Evolutionary conservation across 2,113 vertebrate species (phyloP), one percentile per base, ranked within the genome.

Genomic region (Malaclemys terrapin): DNA sequence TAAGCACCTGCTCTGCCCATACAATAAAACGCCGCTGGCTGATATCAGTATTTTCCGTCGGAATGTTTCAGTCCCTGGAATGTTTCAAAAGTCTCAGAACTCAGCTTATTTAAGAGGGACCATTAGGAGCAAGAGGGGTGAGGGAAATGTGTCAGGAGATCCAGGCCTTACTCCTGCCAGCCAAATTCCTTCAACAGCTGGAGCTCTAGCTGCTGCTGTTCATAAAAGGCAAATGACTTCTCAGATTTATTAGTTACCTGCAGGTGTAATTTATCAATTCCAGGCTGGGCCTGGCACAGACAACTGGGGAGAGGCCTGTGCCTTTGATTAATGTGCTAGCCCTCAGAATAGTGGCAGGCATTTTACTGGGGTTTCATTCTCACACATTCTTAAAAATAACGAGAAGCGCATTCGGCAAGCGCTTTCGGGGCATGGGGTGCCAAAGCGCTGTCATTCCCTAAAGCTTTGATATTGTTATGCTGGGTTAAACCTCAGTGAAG

Each of bases 201-300:
- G 38, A 93, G 91, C 88, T 79, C 90, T 88, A 6, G 29, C 87
- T 0, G 8, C 81, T 97, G 89, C 85, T 96, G 84, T 96, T 97
- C 97, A 96, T 97, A 96, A 98, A 97, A 96, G 95, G 91, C 93
- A 96, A 97, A 97, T 89, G 91, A 97, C 94, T 97, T 69, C 89
- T 89, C 93, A 96, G 97, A 97, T 98, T 97, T 98, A 97, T 97
- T 97, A 94, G 97, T 96, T 97, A 96, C 93, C 96, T 96, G 94
- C 94, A 97, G 95, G 94, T 97, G 96, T 84, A 95, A 97, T 98
- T 98, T 95, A 97, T 97, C 93, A 97, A 75, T 93, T 82, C 78
- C 90, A 89, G 95, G 69, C 94, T 94, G 87, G 89, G 82, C 42
- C 62, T 47, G 93, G 86, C 96, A 89, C 42, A 82, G 95, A 96